Evolutionary conservation across 2,888 invertebrate species (phyloP).

Genomic region (Thecophora atra): DNA sequence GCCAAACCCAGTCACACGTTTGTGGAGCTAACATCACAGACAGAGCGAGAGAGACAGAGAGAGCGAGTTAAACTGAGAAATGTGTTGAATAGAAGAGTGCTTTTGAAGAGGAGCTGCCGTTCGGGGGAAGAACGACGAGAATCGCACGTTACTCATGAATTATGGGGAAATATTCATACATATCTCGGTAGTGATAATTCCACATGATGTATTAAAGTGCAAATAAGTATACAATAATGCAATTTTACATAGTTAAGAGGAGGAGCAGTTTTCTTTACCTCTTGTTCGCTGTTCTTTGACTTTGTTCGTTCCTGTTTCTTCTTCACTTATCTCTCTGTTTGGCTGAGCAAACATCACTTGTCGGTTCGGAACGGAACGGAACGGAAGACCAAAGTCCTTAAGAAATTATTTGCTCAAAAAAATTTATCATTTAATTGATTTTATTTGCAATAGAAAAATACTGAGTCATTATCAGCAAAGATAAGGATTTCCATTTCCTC

Average conservation of each 20-base stretch:
- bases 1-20: constrained; percentile 15
- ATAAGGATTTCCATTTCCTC: background rate
- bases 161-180: too few species aligned
- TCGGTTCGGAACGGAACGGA: too few species aligned
- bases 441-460: constrained; percentile 14
- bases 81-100: background rate
- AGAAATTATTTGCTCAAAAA: constrained; percentile 27
- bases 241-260: background rate
- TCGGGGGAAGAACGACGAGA: background rate
- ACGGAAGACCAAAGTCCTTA: constrained; percentile 21
- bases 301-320: constrained; percentile 10
- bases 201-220: too few species aligned
- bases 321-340: constrained; percentile 8
- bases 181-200: too few species aligned
- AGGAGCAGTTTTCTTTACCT: constrained; percentile 10
- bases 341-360: constrained; percentile 28
- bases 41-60: background rate
- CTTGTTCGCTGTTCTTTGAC: background rate
- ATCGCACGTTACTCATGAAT: too few species aligned
- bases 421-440: constrained; percentile 26
- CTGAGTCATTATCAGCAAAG: background rate
- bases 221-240: background rate
- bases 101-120: background rate
- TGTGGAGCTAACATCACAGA: background rate
- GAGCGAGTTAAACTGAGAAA: background rate